phyloP scores from a whole-genome alignment of 2,888 invertebrate genomes.

The Plemyria rubiginata region DNA sequence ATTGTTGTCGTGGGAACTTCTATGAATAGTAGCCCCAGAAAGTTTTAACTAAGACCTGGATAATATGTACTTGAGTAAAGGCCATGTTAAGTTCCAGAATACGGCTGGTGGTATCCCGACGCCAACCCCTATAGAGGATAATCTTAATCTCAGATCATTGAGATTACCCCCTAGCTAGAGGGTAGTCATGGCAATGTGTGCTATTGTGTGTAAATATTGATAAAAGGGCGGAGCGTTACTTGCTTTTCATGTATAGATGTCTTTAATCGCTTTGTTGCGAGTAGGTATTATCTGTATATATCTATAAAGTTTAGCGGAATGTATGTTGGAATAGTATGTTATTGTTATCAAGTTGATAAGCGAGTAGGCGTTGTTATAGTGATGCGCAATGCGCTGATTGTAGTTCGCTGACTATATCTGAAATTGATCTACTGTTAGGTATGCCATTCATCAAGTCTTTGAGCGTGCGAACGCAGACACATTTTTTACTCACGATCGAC shows the following conservation, averaged over 20 bases:
- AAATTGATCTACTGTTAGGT: constrained; percentile 1
- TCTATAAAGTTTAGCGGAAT: constrained; percentile 42
- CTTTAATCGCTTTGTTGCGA: constrained; percentile 66
- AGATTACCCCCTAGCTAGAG: neutral
- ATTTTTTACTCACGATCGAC: no score
- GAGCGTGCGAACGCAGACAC: no score
- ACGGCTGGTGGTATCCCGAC: constrained; percentile 1
- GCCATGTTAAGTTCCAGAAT: constrained; percentile 1
- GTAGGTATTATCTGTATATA: constrained; percentile 63
- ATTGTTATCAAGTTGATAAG: constrained; percentile 39
- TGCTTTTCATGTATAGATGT: constrained; percentile 65
- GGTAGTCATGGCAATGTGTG: constrained; percentile 2
- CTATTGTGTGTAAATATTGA: constrained; percentile 35
- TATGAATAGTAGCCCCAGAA: no score
- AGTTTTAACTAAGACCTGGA: neutral
- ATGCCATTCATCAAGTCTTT: neutral
- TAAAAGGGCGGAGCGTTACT: constrained; percentile 50
- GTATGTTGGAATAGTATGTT: constrained; percentile 37
- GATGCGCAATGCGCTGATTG: constrained; percentile 9
- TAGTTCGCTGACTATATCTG: constrained; percentile 10
- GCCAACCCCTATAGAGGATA: neutral
- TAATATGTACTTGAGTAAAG: neutral
- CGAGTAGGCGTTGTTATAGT: constrained; percentile 37
- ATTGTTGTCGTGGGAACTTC: neutral
- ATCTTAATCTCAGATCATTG: constrained; percentile 10